Evolutionary conservation across 2,888 invertebrate species (phyloP).

Genomic region (Lobophora halterata): DNA sequence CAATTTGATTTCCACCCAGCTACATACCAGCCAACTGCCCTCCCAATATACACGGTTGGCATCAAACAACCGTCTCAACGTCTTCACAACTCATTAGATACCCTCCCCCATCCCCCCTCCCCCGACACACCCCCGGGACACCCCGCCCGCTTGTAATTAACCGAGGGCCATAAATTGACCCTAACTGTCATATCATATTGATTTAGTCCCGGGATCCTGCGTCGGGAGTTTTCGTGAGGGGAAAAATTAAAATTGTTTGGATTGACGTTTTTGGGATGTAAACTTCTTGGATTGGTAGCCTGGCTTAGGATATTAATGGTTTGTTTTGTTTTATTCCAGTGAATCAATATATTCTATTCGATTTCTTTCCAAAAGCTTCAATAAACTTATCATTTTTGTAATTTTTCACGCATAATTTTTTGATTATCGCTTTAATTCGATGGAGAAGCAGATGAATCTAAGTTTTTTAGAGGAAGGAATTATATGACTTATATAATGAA

Average conservation of each 20-base stretch:
- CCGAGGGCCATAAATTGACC: constrained; percentile 80
- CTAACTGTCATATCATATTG: constrained; percentile 81
- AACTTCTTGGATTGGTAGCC: constrained; percentile 24
- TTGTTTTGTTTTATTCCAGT: constrained; percentile 1
- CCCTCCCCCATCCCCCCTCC: constrained; percentile 24
- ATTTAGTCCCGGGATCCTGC: constrained; percentile 72
- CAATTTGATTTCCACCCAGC: background rate
- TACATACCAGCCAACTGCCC: constrained; percentile 9
- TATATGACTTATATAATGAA: too few relatives aligned
- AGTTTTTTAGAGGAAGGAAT: too few relatives aligned
- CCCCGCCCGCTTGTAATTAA: constrained; percentile 77
- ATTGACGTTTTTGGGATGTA: constrained; percentile 49
- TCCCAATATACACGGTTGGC: constrained; percentile 28
- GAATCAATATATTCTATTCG: too few relatives aligned
- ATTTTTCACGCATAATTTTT: too few relatives aligned
- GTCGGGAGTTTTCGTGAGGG: constrained; percentile 49
- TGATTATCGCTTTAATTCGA: too few relatives aligned
- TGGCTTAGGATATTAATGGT: constrained; percentile 3
- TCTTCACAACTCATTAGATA: constrained; percentile 78
- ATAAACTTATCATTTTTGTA: too few relatives aligned
- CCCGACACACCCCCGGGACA: constrained; percentile 36
- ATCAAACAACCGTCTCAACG: constrained; percentile 41
- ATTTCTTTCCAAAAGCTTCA: background rate
- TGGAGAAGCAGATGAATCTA: too few relatives aligned
- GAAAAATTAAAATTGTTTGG: constrained; percentile 49